Evolutionary conservation across 2,888 invertebrate genomes (phyloP).

Genomic region (Microctonus brassicae): DNA sequence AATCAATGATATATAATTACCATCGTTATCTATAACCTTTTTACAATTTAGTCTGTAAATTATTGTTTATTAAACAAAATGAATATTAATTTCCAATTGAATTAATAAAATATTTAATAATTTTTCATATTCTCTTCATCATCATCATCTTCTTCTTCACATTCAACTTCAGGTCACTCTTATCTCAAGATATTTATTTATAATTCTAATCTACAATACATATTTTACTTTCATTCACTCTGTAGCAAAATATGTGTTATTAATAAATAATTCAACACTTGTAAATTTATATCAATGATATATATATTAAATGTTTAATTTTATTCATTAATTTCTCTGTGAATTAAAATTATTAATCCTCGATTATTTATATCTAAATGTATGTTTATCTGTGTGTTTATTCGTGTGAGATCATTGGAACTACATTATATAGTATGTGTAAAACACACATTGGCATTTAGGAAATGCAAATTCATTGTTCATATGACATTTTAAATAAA

Average conservation of each 20-base stretch:
- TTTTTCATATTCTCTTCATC: too few species aligned
- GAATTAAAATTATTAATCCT: background rate
- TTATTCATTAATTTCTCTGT: background rate
- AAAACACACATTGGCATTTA: conserved; percentile 57
- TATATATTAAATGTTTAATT: background rate
- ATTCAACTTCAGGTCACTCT: background rate
- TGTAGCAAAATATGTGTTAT: background rate
- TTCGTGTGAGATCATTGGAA: background rate
- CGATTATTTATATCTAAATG: background rate
- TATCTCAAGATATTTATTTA: background rate
- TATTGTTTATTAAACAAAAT: too few species aligned
- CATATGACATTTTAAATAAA: conserved; percentile 53
- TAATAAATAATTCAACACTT: background rate
- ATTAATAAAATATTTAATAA: too few species aligned
- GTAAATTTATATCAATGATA: background rate
- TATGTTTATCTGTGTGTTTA: background rate
- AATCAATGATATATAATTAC: too few species aligned
- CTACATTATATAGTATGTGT: conserved; percentile 28
- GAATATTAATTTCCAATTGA: too few species aligned
- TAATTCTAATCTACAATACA: background rate
- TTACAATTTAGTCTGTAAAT: too few species aligned
- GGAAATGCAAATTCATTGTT: conserved; percentile 56
- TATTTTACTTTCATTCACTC: background rate
- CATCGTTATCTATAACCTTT: too few species aligned
- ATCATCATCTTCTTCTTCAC: too few species aligned